Conservation (phyloP, 30 jellyfish, hydroid and myxozoan genomes). For the Aurelia aurita region DNA sequence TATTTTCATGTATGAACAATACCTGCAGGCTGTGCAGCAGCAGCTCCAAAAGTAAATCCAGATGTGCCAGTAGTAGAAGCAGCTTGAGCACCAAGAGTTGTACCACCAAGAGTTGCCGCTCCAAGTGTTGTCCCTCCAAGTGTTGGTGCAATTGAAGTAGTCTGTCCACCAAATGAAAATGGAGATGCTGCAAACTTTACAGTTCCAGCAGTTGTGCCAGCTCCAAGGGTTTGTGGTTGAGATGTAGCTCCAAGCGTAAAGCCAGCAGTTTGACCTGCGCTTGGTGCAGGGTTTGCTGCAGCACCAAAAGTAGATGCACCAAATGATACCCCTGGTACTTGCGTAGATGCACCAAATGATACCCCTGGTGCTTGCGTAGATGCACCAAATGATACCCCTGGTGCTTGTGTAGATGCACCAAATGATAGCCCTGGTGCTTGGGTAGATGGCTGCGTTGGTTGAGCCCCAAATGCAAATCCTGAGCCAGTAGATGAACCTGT, state of each 20-base stretch:
- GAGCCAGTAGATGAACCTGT: no score
- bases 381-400: no score
- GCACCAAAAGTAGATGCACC: conserved; percentile 7
- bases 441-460: no score
- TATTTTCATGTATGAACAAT: background rate
- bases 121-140: conserved; percentile 14
- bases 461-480: no score
- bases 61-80: conserved; percentile 1
- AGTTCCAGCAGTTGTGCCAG: conserved; percentile 6
- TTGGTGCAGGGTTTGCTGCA: background rate
- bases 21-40: conserved; percentile 15
- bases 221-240: conserved; percentile 4
- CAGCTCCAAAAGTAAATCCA: conserved; percentile 20
- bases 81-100: background rate
- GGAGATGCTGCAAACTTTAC: conserved; percentile 5
- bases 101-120: background rate
- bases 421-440: no score
- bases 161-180: background rate
- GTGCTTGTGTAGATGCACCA: no score
- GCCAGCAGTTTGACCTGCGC: background rate
- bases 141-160: conserved; percentile 3
- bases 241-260: background rate
- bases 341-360: no score
- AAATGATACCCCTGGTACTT: no score
- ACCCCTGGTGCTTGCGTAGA: no score